Percentiles rank a stretch among this genome's conserved stretches.
Evolutionary conservation across 2,113 vertebrate species (phyloP).

Genomic region (Ceyx margarethae): DNA sequence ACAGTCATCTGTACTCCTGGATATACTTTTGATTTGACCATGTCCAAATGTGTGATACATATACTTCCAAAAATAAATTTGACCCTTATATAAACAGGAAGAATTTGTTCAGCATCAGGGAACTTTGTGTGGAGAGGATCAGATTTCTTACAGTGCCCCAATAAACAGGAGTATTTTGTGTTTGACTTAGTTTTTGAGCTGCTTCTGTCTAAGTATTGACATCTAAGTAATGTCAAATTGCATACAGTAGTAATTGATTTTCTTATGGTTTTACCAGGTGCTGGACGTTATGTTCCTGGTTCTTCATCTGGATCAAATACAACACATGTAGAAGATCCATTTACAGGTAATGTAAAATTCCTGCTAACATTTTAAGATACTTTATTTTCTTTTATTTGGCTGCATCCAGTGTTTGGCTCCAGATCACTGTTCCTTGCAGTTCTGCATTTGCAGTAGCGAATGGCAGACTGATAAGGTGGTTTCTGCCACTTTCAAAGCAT

Average conservation of each 20-base stretch:
- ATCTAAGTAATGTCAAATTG: background rate
- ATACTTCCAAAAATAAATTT: background rate
- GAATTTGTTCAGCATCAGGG: background rate
- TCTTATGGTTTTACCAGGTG: slow-evolving; percentile 70
- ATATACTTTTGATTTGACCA: background rate
- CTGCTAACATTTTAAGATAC: background rate
- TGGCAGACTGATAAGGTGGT: background rate
- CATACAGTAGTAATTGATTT: background rate
- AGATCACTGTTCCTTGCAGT: background rate
- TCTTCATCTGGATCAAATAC: slow-evolving; percentile 68
- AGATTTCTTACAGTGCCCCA: background rate
- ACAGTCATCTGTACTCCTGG: rapidly evolving
- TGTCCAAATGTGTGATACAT: background rate
- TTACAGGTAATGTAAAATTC: slow-evolving; percentile 81
- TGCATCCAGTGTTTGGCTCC: background rate
- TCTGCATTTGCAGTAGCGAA: background rate
- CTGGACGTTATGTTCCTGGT: slow-evolving; percentile 93
- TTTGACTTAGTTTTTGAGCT: background rate
- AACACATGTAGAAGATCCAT: slow-evolving; percentile 85
- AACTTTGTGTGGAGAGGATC: background rate
- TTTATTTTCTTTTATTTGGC: rapidly evolving
- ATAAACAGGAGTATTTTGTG: background rate
- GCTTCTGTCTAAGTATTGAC: background rate
- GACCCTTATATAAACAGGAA: background rate
- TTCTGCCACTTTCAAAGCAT: background rate